phyloP scores from a whole-genome alignment of 1,140 invertebrate species.

The Pentalonia nigronervosa region DNA sequence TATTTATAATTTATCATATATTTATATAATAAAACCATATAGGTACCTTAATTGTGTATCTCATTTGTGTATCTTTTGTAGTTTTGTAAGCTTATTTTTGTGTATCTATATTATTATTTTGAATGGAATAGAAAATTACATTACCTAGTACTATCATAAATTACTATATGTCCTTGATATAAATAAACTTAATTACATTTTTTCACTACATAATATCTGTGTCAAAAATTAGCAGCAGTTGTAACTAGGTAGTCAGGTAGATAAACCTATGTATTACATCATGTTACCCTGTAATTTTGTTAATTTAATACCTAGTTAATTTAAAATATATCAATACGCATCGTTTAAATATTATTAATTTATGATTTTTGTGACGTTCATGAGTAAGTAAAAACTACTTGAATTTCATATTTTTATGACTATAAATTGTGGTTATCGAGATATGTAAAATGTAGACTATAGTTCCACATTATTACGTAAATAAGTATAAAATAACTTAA shows the following conservation, averaged over 20 bases:
- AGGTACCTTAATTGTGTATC: too few species aligned
- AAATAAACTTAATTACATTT: not conserved
- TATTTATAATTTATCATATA: too few species aligned
- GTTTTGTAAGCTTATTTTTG: not conserved
- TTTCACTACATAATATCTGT: not conserved
- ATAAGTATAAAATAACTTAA: not conserved
- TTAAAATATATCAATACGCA: not conserved
- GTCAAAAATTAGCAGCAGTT: not conserved
- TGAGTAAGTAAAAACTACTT: not conserved
- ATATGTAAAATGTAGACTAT: not conserved
- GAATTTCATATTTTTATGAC: not conserved
- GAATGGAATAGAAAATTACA: constrained; percentile 17
- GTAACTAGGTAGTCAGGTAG: not conserved
- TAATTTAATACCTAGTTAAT: too few species aligned
- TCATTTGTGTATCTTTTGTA: not conserved
- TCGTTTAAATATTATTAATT: not conserved
- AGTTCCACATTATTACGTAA: not conserved
- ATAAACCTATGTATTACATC: not conserved
- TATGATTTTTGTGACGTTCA: not conserved
- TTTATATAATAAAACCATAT: too few species aligned
- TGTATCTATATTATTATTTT: not conserved
- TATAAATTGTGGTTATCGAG: not conserved
- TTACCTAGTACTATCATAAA: not conserved
- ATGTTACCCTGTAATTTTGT: too few species aligned
- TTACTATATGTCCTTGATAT: not conserved